Evolutionary conservation across 2,888 invertebrate species (phyloP).

Genomic region (Heliconius aoede): DNA sequence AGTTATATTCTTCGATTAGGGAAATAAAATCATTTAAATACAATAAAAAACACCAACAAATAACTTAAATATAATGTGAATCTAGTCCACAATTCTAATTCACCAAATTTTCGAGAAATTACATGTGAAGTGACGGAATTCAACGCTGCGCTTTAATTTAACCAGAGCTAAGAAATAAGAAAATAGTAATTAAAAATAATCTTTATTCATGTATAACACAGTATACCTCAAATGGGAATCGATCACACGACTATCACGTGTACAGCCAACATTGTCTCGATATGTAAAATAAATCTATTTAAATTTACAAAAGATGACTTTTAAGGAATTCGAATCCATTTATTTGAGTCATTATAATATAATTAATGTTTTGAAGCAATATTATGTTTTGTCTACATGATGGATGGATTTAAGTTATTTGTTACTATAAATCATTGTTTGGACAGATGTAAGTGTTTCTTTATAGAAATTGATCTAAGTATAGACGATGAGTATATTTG

Average conservation of each 20-base stretch:
- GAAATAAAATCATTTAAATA: no score
- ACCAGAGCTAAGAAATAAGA: background rate
- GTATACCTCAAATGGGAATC: background rate
- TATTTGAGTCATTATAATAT: slow-evolving; percentile 41
- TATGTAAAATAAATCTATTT: slow-evolving; percentile 5
- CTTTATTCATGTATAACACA: no score
- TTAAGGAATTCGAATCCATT: slow-evolving; percentile 32
- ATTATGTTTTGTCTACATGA: slow-evolving; percentile 41
- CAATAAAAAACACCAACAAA: no score
- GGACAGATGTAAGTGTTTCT: slow-evolving; percentile 50
- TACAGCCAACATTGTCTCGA: background rate
- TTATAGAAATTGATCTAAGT: background rate
- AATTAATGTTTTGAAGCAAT: slow-evolving; percentile 44
- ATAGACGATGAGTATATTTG: background rate
- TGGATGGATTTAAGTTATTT: slow-evolving; percentile 36
- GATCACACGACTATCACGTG: background rate
- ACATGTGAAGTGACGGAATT: background rate
- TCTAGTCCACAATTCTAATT: background rate
- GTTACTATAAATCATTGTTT: slow-evolving; percentile 22
- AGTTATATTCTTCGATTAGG: no score
- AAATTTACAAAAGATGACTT: slow-evolving; percentile 29
- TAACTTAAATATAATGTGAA: no score
- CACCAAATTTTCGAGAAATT: background rate
- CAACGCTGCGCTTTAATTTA: background rate
- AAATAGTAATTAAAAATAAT: no score